A percentile compares a stretch with the other conserved stretches of the same genome.
phyloP scores from a whole-genome alignment of 2,888 invertebrate genomes.

The Trisateles emortualis region DNA sequence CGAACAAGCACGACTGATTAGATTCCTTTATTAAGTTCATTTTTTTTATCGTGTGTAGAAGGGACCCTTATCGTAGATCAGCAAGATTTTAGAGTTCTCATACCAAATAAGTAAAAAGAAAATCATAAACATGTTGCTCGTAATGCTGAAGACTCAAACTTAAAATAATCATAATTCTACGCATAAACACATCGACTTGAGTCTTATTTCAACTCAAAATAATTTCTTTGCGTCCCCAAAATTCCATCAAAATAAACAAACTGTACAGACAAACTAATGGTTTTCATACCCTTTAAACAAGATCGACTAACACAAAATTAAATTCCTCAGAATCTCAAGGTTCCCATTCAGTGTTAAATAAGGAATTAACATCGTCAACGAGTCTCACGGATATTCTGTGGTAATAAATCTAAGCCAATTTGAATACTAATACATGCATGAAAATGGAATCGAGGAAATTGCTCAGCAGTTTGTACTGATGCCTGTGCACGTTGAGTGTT shows the following conservation, averaged over 20 bases:
- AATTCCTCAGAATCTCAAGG: background rate
- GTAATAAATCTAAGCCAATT: constrained; percentile 28
- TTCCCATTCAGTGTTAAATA: background rate
- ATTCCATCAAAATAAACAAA: background rate
- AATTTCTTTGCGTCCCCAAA: background rate
- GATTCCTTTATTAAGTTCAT: too few relatives aligned
- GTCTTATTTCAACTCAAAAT: too few relatives aligned
- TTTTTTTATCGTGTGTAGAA: too few relatives aligned
- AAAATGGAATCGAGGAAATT: constrained; percentile 26
- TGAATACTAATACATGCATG: constrained; percentile 27
- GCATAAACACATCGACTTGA: too few relatives aligned
- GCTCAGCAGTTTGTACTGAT: constrained; percentile 11
- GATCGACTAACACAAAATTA: background rate
- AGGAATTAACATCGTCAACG: background rate
- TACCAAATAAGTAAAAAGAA: too few relatives aligned
- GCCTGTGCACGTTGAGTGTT: constrained; percentile 10
- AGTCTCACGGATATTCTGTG: background rate
- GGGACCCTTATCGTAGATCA: too few relatives aligned
- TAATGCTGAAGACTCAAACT: too few relatives aligned
- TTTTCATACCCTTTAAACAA: background rate
- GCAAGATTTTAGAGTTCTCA: too few relatives aligned
- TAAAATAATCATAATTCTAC: too few relatives aligned
- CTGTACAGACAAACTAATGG: background rate
- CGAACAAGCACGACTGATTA: too few relatives aligned
- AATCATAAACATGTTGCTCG: too few relatives aligned